Percentiles rank a stretch among this genome's conserved stretches.
phyloP scores from a whole-genome alignment of 2,113 vertebrate genomes.

The Natator depressus region DNA sequence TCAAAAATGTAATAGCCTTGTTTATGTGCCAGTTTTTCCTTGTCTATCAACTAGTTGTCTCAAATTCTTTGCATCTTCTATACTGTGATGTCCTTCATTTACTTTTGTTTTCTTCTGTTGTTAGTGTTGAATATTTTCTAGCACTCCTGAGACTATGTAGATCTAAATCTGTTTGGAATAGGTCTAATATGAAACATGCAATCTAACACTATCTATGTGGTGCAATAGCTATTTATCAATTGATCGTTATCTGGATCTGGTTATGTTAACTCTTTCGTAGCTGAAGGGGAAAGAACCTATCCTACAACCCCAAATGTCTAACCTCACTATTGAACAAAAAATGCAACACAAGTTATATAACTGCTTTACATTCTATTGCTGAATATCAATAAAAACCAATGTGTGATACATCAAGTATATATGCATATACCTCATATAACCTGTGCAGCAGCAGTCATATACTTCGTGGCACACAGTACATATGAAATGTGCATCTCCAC shows the following conservation, averaged over 20 bases:
- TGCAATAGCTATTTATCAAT: conserved; percentile 83
- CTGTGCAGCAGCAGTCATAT: conserved; percentile 12
- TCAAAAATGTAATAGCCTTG: conserved; percentile 21
- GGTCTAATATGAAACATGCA: conserved; percentile 75
- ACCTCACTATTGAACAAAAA: conserved; percentile 25
- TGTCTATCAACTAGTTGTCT: conserved; percentile 18
- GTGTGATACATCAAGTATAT: neutral
- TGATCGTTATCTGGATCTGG: conserved; percentile 79
- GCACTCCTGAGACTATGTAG: conserved; percentile 66
- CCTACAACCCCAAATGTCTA: neutral
- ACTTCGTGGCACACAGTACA: conserved; percentile 14
- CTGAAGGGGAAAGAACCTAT: conserved; percentile 62
- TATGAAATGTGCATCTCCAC: conserved; percentile 49
- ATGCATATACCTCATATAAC: conserved; percentile 28
- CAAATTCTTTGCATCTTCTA: conserved; percentile 52
- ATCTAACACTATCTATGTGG: conserved; percentile 77
- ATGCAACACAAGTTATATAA: conserved; percentile 46
- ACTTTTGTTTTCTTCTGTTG: conserved; percentile 67
- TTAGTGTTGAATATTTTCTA: conserved; percentile 65
- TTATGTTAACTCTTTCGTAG: conserved; percentile 80
- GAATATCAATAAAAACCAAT: conserved; percentile 40
- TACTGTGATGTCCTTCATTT: conserved; percentile 51
- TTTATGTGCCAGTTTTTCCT: neutral
- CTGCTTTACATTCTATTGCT: conserved; percentile 24
- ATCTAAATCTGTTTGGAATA: conserved; percentile 75